Evolutionary conservation across 64 coral and sea anemone genomes (phyloP).

Genomic region (Porites lutea): DNA sequence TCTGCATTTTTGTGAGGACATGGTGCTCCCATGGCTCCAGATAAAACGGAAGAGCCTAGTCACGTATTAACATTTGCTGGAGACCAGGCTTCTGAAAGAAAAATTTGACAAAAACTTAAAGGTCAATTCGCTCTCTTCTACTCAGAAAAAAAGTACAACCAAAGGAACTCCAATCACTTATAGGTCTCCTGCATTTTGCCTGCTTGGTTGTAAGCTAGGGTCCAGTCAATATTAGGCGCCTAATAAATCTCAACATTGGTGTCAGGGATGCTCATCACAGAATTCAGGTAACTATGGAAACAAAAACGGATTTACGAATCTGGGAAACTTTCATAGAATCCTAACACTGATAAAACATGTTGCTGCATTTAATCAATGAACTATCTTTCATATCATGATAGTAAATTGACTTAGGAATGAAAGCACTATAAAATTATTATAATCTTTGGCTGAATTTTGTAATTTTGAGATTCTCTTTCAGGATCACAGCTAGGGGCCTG

Average conservation of each 20-base stretch:
- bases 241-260: conserved; percentile 10
- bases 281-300: not conserved
- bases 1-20: not conserved
- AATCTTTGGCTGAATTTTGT: too few species aligned
- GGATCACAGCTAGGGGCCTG: too few species aligned
- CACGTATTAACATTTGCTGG: not conserved
- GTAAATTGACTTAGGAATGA: too few species aligned
- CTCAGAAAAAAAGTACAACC: not conserved
- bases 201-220: not conserved
- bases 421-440: too few species aligned
- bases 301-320: not conserved
- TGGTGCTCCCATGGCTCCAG: conserved; percentile 7
- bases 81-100: not conserved
- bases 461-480: too few species aligned
- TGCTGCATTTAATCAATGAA: too few species aligned
- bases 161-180: not conserved
- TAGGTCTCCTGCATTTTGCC: conserved; percentile 25
- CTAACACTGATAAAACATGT: too few species aligned
- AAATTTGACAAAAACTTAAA: not conserved
- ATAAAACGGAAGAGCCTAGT: conserved; percentile 8
- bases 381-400: too few species aligned
- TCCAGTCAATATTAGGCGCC: not conserved
- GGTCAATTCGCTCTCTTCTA: not conserved
- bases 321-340: not conserved
- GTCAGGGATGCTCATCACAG: not conserved